A percentile compares a stretch with the other conserved stretches of the same genome.
Conservation (phyloP, 2,888 invertebrate genomes). For the Melipona bicolor region DNA sequence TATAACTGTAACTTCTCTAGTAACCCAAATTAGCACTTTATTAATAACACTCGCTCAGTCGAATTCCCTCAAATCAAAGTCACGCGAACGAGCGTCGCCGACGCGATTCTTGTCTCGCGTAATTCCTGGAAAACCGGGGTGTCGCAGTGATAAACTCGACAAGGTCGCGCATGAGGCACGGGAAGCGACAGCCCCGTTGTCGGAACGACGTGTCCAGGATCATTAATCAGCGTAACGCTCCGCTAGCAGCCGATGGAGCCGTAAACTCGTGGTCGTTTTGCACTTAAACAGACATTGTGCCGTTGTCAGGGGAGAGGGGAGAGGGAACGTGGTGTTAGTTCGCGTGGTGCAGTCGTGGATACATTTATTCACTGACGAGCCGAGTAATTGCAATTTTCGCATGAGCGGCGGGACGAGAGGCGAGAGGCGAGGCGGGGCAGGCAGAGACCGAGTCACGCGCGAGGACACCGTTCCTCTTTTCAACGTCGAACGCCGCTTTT, state of each 20-base stretch:
- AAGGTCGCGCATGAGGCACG: constrained; percentile 58
- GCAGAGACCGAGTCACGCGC: neutral
- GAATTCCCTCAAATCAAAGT: neutral
- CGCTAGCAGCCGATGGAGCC: constrained; percentile 42
- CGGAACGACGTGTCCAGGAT: constrained; percentile 64
- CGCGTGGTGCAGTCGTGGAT: neutral
- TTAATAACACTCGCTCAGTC: neutral
- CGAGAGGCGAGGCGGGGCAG: neutral
- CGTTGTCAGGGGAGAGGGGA: constrained; percentile 10
- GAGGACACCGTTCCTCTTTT: neutral
- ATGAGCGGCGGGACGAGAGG: constrained; percentile 10
- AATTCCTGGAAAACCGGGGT: constrained; percentile 48
- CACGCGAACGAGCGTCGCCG: neutral
- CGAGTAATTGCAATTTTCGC: constrained; percentile 48
- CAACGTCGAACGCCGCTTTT: neutral
- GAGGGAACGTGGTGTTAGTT: constrained; percentile 2
- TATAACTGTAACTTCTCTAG: too few relatives aligned
- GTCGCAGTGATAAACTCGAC: constrained; percentile 61
- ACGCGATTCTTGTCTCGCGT: constrained; percentile 24
- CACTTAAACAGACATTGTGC: constrained; percentile 44
- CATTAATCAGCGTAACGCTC: constrained; percentile 65
- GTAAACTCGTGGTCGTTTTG: constrained; percentile 57
- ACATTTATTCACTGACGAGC: constrained; percentile 25
- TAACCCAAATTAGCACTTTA: too few relatives aligned
- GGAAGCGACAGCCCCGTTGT: constrained; percentile 44